Percentiles rank a stretch among this genome's conserved stretches.
phyloP scores from a whole-genome alignment of 2,113 vertebrate genomes.

The Stegastes partitus region DNA sequence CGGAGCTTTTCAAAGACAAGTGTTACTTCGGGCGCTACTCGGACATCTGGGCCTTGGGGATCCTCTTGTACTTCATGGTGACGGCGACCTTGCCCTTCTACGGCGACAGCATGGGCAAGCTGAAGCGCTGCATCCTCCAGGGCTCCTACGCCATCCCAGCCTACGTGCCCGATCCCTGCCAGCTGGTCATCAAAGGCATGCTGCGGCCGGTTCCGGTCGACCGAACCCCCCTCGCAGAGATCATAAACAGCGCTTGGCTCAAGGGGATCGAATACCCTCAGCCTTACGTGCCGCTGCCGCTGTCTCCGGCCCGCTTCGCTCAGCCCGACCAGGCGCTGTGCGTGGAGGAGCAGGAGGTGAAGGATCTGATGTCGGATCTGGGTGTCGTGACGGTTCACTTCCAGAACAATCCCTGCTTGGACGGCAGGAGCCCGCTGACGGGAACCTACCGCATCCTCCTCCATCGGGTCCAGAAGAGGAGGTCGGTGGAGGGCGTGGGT shows the following conservation, averaged over 20 bases:
- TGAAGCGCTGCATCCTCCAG: conserved; percentile 84
- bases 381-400: conserved; percentile 78
- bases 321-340: conserved; percentile 60
- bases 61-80: conserved; percentile 86
- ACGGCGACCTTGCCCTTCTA: conserved; percentile 83
- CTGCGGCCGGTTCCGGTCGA: conserved; percentile 79
- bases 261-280: conserved; percentile 75
- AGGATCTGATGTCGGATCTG: conserved; percentile 65
- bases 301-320: conserved; percentile 75
- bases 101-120: conserved; percentile 76
- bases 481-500: conserved; percentile 69
- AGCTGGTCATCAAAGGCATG: conserved; percentile 80
- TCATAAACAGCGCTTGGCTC: conserved; percentile 80
- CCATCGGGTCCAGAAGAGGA: conserved; percentile 83
- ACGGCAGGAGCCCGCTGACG: conserved; percentile 78
- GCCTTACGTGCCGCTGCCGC: conserved; percentile 61
- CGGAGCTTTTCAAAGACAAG: conserved; percentile 84
- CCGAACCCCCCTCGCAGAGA: conserved; percentile 73
- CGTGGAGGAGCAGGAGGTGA: conserved; percentile 81
- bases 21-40: conserved; percentile 80
- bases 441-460: conserved; percentile 85
- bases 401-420: conserved; percentile 77
- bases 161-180: conserved; percentile 77
- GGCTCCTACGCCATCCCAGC: conserved; percentile 83
- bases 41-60: conserved; percentile 87